Evolutionary conservation across 30 jellyfish, hydroid and myxozoan genomes (phyloP).

Genomic region (Rhopilema esculentum): DNA sequence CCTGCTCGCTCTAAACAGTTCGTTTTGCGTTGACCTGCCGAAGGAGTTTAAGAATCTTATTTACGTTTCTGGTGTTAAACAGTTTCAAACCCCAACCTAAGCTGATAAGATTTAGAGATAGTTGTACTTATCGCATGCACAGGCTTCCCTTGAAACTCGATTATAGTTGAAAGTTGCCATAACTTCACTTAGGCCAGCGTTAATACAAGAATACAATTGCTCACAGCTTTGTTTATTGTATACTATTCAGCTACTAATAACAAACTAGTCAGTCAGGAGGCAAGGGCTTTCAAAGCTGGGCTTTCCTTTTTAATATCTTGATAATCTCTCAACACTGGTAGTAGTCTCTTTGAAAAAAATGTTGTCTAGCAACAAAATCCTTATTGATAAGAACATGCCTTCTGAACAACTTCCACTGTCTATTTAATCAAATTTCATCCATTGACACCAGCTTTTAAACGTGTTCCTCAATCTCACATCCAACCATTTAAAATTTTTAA

Average conservation of each 20-base stretch:
- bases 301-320: not conserved
- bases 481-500: too few species aligned
- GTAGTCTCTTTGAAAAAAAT: not conserved
- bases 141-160: not conserved
- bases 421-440: too few species aligned
- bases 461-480: too few species aligned
- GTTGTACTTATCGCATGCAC: too few species aligned
- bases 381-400: too few species aligned
- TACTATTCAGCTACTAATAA: constrained; percentile 13
- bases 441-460: too few species aligned
- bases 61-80: too few species aligned
- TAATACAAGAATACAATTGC: not conserved
- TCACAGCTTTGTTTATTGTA: constrained; percentile 45
- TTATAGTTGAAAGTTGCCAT: not conserved
- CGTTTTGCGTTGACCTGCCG: too few species aligned
- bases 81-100: too few species aligned
- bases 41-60: too few species aligned
- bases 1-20: not conserved
- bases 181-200: constrained; percentile 13
- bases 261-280: not conserved
- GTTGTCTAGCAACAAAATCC: not conserved
- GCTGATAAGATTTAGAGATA: too few species aligned
- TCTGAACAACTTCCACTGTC: too few species aligned
- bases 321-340: not conserved
- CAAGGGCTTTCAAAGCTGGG: not conserved